Evolutionary conservation across 37 sponge, comb jelly and placozoan species (phyloP), one percentile per base, ranked within the genome.

Genomic region (Beroe forskalii): DNA sequence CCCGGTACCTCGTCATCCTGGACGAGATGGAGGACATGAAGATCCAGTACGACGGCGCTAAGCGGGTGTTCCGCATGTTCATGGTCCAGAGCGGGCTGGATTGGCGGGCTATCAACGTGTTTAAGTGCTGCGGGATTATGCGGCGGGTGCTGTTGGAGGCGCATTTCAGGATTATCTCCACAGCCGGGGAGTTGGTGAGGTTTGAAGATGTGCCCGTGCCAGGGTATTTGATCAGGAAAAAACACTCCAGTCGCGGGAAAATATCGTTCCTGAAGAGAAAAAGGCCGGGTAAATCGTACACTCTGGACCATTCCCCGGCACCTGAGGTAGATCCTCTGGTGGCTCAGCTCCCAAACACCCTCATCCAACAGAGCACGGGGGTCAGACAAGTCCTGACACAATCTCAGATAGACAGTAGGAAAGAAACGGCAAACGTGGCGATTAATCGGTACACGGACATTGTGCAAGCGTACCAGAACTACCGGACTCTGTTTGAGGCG

Each of bases 391-490:
- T 48, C 55, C 55, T 17, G 55, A 48, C 55, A 6, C 55, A 12
- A 48, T 6, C 55, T 48, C 72, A 69, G 72, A 69, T 69, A 19
- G 33, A 69, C 1, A 19, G 38, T 1, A 27, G 32, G 72, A 69
- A 69, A 17, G 72, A 69, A 9, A 14, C 32, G 72, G 72, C 33
- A 1, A 69, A 69, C 39, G 72, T 32, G 33, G 38, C 38, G 33
- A 69, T 69, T 37, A 69, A 17, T 33, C 36, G 27, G 17, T 69
- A 69, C 39, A 69, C 72, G 8, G 72, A 69, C 17, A 32, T 69
- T 1, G 38, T 69, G 1, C 72, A 69, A 35, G 9, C 37, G 27
- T 69, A 69, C 39, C 72, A 69, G 38, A 69, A 69, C 39, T 69
- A 69, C 19, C 27, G 32, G 38, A 69, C 72, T 14, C 27, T 69